phyloP scores from a whole-genome alignment of 2,797 vertebrate genomes.

The Nannoperca australis region DNA sequence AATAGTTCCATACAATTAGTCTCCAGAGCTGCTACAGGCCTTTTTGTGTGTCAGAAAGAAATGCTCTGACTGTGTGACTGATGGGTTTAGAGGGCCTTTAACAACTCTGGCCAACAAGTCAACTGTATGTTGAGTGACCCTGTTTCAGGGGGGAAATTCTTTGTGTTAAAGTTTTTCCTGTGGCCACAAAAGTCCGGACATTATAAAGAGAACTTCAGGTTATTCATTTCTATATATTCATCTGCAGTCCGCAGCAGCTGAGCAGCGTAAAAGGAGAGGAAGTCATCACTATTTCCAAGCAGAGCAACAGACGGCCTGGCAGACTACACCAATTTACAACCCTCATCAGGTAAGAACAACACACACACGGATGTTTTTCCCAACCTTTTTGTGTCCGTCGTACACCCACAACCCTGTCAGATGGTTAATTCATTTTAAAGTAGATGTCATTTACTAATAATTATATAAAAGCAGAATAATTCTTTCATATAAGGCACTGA shows the following conservation, averaged over 20 bases:
- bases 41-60: neutral
- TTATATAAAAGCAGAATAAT: neutral
- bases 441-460: neutral
- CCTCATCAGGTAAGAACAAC: constrained; percentile 87
- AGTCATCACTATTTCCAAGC: constrained; percentile 68
- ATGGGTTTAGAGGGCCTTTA: no score
- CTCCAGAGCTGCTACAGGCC: neutral
- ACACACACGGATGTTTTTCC: neutral
- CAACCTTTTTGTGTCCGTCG: neutral
- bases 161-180: neutral
- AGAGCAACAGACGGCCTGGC: constrained; percentile 85
- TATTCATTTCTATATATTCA: neutral
- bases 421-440: neutral
- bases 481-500: neutral
- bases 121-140: neutral
- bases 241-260: constrained; percentile 66
- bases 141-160: neutral
- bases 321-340: constrained; percentile 88
- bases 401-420: neutral
- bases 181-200: neutral
- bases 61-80: neutral
- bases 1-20: neutral
- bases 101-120: no score
- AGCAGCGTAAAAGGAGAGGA: constrained; percentile 55
- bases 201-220: neutral